Evolutionary conservation across 2,797 vertebrate genomes (phyloP).

Genomic region (Gila robusta): DNA sequence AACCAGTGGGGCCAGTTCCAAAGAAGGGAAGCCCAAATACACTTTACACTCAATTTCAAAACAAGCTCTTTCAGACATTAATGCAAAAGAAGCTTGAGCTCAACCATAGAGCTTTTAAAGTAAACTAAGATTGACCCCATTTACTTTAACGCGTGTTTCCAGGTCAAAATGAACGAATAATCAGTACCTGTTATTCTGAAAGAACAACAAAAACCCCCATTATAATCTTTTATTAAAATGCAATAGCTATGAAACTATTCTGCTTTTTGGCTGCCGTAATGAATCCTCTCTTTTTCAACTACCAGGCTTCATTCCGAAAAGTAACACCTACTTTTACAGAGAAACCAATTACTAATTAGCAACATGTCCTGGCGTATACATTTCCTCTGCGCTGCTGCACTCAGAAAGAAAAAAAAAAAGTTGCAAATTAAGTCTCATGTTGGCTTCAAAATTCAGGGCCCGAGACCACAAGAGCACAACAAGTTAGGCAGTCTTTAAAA

Average conservation of each 20-base stretch:
- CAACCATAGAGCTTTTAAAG: not conserved
- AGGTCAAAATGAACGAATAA: not conserved
- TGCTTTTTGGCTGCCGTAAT: not conserved
- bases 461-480: not conserved
- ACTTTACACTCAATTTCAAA: not conserved
- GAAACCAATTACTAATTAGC: not conserved
- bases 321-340: not conserved
- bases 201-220: not conserved
- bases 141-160: not conserved
- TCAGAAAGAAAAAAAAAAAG: not conserved
- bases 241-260: not conserved
- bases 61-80: not conserved
- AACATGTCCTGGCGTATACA: not conserved
- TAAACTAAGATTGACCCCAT: not conserved
- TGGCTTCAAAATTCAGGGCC: not conserved
- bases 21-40: not conserved
- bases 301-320: not conserved
- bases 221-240: not conserved
- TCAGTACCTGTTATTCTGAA: not conserved
- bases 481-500: not conserved
- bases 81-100: not conserved
- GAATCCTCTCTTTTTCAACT: not conserved
- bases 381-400: not conserved
- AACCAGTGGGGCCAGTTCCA: conserved; percentile 38
- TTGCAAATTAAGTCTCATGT: not conserved